A percentile compares a stretch with the other conserved stretches of the same genome.
These are phyloP conservation scores for Pocillopora meandrina DNA, from an alignment of 92 coral and sea anemone genomes.

Conservation along the genomic window DNA sequence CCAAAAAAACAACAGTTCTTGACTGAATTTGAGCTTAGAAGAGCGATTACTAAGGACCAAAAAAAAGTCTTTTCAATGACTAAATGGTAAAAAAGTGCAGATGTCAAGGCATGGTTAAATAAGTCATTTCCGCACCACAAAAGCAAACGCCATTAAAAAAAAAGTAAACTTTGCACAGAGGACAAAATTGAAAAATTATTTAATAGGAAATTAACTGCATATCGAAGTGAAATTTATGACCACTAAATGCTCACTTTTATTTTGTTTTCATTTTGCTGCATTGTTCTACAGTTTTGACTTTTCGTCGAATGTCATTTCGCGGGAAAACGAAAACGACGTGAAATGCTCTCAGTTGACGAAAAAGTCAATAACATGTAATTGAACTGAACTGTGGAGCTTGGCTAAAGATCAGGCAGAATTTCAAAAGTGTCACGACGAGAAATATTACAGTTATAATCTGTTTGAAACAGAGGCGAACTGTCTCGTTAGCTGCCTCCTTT, in stretches of 20 bases:
- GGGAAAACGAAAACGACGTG: constrained; percentile 1
- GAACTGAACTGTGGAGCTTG: not conserved
- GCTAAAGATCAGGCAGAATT: not conserved
- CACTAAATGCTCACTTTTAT: not conserved
- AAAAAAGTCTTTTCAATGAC: constrained; percentile 1
- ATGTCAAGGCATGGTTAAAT: not conserved
- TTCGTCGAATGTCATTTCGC: constrained; percentile 9
- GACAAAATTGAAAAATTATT: not conserved
- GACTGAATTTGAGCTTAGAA: constrained; percentile 23
- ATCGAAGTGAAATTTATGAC: not conserved
- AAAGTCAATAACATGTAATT: constrained; percentile 22
- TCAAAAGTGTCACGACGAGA: constrained; percentile 12
- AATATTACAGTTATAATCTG: not conserved
- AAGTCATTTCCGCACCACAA: constrained; percentile 31
- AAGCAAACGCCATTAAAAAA: not conserved
- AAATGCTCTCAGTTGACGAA: constrained; percentile 15
- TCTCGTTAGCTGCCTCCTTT: not conserved
- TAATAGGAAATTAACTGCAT: not conserved
- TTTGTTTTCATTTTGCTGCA: not conserved
- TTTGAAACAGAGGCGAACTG: constrained; percentile 8
- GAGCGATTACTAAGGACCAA: constrained; percentile 19
- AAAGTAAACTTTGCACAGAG: not conserved
- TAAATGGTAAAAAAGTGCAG: not conserved
- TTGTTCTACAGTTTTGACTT: constrained; percentile 5
- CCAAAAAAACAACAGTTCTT: not conserved